Evolutionary conservation across 1,140 invertebrate species (phyloP), one percentile per base, ranked within the genome.

Genomic region (Neodiprion virginianus): DNA sequence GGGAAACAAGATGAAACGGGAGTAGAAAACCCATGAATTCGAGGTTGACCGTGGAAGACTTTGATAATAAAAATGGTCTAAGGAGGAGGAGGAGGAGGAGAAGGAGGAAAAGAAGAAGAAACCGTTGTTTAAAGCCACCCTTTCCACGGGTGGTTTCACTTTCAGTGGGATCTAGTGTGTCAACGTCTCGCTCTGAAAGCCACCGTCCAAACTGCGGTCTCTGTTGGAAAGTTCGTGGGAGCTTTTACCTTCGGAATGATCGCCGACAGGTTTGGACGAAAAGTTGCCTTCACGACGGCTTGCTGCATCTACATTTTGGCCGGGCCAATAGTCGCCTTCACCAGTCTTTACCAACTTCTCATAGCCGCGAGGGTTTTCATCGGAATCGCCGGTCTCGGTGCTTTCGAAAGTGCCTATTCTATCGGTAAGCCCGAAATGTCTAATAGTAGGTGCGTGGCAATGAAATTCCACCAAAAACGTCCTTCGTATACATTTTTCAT

Each of bases 341-440:
- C 86, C 0, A 85, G 86, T 2, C 87, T 86, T 79, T 91, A 89
- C 76, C 76, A 77, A 47, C 74, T 88, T 7, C 91, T 91, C 67
- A 78, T 90, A 66, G 77, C 87, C 4, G 84, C 89, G 8, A 85
- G 91, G 14, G 88, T 91, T 75, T 80, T 87, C 0, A 77, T 90
- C 14, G 91, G 90, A 9, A 78, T 89, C 7, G 87, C 89, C 7
- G 88, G 87, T 7, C 87, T 90, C 0, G 91, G 90, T n/a, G 76
- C 90, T 7, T 91, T 91, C 78, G 88, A 91, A 81, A 87, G 89
- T 7, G 86, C 87, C 11, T 92, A 91, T 76, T 89, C 91, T 3
- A 84, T 92, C 72, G 85, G 91, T 92, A 82, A 86, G 87, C 83
- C 10, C 8, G 8, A 73, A 61, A 8, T 61, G 4, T 61, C 53